Conservation (phyloP, 2,113 vertebrate genomes). For the Pionites leucogaster region DNA sequence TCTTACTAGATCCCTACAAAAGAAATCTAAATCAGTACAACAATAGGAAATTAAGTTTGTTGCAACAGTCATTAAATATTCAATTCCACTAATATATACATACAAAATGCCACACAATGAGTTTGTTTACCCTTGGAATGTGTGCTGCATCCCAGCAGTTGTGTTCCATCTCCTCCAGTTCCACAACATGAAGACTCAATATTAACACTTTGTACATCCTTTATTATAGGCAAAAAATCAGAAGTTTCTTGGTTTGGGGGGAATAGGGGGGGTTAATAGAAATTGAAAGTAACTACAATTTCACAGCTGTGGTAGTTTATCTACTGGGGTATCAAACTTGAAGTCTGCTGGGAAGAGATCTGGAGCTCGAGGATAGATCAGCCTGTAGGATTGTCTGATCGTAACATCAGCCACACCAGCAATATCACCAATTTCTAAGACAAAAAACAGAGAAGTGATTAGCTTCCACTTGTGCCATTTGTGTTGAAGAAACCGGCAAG, state of each 20-base stretch:
- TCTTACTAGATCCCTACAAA: constrained; percentile 88
- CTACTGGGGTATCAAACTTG: constrained; percentile 98
- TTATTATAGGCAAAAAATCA: constrained; percentile 67
- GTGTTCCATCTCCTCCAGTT: constrained; percentile 42
- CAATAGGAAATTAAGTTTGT: constrained; percentile 86
- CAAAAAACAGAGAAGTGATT: constrained; percentile 15
- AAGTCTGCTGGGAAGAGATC: constrained; percentile 98
- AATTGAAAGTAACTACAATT: background rate
- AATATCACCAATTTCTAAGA: constrained; percentile 95
- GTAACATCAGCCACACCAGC: constrained; percentile 99
- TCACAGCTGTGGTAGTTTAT: constrained; percentile 97
- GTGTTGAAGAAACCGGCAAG: background rate
- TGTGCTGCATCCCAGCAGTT: constrained; percentile 61
- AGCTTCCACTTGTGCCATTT: background rate
- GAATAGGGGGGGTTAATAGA: background rate
- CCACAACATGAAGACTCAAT: constrained; percentile 66
- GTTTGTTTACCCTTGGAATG: constrained; percentile 76
- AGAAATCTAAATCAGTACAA: constrained; percentile 80
- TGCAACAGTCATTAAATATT: constrained; percentile 80
- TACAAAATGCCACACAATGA: constrained; percentile 76
- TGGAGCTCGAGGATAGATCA: constrained; percentile 96
- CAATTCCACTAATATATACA: constrained; percentile 81
- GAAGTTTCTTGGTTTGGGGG: background rate
- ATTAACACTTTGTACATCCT: constrained; percentile 66
- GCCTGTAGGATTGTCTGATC: constrained; percentile 95